phyloP scores from a whole-genome alignment of 2,113 vertebrate species.

The Odocoileus hemionus region DNA sequence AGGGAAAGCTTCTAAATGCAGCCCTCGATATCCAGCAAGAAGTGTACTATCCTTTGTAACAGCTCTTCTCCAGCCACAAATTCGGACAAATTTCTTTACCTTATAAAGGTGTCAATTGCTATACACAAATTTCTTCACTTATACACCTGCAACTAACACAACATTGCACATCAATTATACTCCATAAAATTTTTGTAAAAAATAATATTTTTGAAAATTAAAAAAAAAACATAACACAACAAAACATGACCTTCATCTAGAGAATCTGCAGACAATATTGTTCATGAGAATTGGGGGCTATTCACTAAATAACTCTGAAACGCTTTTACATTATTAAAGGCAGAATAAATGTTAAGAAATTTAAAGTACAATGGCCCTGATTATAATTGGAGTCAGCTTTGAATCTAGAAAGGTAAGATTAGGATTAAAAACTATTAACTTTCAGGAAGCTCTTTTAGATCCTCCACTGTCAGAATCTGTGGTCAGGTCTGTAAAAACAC shows the following conservation, averaged over 20 bases:
- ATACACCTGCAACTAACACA: background rate
- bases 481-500: background rate
- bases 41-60: background rate
- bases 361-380: background rate
- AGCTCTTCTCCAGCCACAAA: background rate
- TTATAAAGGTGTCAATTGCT: background rate
- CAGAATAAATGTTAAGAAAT: background rate
- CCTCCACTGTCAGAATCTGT: background rate
- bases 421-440: background rate
- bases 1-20: background rate
- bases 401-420: conserved; percentile 5
- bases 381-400: background rate
- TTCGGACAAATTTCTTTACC: background rate
- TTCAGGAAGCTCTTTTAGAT: background rate
- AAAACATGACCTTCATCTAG: background rate
- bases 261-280: background rate
- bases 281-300: background rate
- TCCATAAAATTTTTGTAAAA: background rate
- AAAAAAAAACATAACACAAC: background rate
- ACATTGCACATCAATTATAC: background rate
- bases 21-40: background rate
- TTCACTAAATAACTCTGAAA: background rate
- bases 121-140: background rate
- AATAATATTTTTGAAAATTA: background rate
- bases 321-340: conserved; percentile 32